Conservation (phyloP, 2,888 invertebrate species). For the Ernsta delagoae region DNA sequence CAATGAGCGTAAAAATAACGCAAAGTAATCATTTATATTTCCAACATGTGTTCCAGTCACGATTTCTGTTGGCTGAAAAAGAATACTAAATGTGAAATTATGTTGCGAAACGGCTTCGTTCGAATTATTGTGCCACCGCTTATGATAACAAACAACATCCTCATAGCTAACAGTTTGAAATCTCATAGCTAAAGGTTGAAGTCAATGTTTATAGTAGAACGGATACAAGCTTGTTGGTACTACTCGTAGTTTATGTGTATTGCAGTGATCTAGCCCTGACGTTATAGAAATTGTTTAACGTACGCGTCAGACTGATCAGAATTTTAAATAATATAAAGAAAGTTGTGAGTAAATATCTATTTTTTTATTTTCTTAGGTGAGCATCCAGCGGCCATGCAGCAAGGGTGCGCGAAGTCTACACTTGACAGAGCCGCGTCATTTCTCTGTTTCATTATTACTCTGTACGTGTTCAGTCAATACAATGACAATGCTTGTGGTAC, state of each 20-base stretch:
- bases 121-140: background rate
- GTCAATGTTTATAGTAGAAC: too few relatives aligned
- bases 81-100: conserved; percentile 23
- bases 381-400: conserved; percentile 81
- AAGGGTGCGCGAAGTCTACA: conserved; percentile 73
- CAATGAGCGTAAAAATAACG: conserved; percentile 31
- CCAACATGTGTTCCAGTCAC: conserved; percentile 21
- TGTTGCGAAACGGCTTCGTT: background rate
- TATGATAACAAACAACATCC: too few relatives aligned
- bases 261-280: too few relatives aligned
- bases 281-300: too few relatives aligned
- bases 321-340: too few relatives aligned
- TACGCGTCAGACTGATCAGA: too few relatives aligned
- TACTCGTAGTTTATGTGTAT: too few relatives aligned
- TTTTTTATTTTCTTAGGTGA: conserved; percentile 58
- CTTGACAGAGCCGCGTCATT: conserved; percentile 64
- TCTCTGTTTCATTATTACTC: conserved; percentile 57
- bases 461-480: conserved; percentile 52
- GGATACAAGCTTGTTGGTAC: too few relatives aligned
- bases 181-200: too few relatives aligned
- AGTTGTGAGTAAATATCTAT: too few relatives aligned
- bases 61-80: conserved; percentile 18
- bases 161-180: too few relatives aligned
- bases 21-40: conserved; percentile 26
- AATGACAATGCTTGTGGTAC: conserved; percentile 56